Evolutionary conservation across 2,888 invertebrate species (phyloP).

Genomic region (Acrocera orbiculus): DNA sequence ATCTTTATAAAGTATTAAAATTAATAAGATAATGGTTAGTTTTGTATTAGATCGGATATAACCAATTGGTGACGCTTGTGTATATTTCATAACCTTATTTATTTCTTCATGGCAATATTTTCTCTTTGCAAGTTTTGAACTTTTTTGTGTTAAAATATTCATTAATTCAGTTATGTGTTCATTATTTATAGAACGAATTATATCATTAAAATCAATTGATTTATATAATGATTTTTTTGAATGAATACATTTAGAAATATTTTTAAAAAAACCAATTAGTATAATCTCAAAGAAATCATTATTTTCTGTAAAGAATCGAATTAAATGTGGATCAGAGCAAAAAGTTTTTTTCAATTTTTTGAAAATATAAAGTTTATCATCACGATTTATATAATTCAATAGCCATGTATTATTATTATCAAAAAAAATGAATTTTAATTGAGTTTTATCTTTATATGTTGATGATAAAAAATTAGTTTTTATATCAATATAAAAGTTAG

Average conservation of each 20-base stretch:
- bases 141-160: conserved; percentile 1
- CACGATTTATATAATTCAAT: conserved; percentile 15
- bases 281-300: conserved; percentile 20
- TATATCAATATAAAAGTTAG: neutral
- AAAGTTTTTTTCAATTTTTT: no score
- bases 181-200: conserved; percentile 7
- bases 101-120: conserved; percentile 14
- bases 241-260: conserved; percentile 12
- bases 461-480: conserved; percentile 13
- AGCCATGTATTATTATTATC: conserved; percentile 15
- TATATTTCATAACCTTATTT: conserved; percentile 13
- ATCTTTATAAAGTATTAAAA: conserved; percentile 21
- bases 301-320: conserved; percentile 15
- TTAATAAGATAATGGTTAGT: conserved; percentile 18
- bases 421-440: conserved; percentile 14
- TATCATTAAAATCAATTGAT: conserved; percentile 13
- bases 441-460: conserved; percentile 12
- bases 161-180: conserved; percentile 7
- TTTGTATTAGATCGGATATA: conserved; percentile 18
- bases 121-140: conserved; percentile 9
- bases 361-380: conserved; percentile 19
- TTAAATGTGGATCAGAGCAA: no score
- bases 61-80: conserved; percentile 19
- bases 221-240: conserved; percentile 16
- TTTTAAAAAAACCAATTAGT: conserved; percentile 15